Conservation (phyloP, 2,888 invertebrate species). For the Pherbina coryleti region DNA sequence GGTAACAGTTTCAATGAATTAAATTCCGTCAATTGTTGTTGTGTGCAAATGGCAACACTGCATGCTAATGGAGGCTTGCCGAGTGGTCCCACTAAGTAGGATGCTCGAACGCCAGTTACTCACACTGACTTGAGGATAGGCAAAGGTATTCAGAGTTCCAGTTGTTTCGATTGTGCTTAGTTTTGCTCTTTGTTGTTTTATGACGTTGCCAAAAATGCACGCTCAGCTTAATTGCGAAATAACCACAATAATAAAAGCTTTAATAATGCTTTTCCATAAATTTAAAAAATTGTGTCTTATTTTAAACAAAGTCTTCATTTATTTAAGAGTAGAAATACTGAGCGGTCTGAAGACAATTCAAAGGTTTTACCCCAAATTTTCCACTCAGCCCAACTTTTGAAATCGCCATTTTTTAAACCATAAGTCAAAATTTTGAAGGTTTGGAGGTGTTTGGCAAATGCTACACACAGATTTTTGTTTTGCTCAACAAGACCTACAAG, state of each 20-base stretch:
- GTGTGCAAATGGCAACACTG: conserved; percentile 12
- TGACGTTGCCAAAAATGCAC: conserved; percentile 2
- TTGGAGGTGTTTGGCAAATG: no score
- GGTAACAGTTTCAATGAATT: conserved; percentile 52
- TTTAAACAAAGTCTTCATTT: no score
- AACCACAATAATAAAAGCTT: not conserved
- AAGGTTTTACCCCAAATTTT: no score
- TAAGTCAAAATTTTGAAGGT: no score
- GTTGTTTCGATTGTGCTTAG: not conserved
- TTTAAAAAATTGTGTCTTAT: not conserved
- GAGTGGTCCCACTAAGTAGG: not conserved
- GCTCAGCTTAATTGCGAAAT: conserved; percentile 24
- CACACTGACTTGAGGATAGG: not conserved
- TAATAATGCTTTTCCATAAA: not conserved
- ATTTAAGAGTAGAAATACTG: no score
- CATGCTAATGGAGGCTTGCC: no score
- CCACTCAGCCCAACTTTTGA: no score
- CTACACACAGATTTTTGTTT: no score
- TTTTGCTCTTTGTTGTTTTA: conserved; percentile 1
- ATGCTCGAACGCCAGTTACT: conserved; percentile 34
- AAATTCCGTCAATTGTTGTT: conserved; percentile 47
- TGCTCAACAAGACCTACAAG: no score
- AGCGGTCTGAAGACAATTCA: no score
- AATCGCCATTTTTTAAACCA: no score
- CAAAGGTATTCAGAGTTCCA: conserved; percentile 8